A percentile compares a stretch with the other conserved stretches of the same genome.
These are phyloP conservation scores for Noctua comes DNA, from an alignment of 2,888 invertebrate genomes.

Conservation along the genomic window DNA sequence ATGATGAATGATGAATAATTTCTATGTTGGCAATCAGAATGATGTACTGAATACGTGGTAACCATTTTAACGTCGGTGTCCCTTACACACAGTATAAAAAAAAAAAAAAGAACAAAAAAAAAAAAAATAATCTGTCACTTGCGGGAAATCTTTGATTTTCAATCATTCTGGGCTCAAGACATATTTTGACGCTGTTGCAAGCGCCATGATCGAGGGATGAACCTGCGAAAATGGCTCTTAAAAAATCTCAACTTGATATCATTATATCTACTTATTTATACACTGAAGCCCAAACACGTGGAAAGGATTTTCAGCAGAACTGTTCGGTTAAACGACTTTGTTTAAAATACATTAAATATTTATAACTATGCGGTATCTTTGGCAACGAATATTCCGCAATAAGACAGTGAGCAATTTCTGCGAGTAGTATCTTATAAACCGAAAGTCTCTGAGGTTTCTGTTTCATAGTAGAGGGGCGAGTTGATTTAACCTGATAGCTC, in stretches of 20 bases:
- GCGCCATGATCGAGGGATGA: too few relatives aligned
- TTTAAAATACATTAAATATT: constrained; percentile 1
- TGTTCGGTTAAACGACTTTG: background rate
- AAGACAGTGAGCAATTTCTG: background rate
- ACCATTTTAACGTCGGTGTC: too few relatives aligned
- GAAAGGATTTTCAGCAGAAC: background rate
- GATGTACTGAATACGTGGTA: too few relatives aligned
- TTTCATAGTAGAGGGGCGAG: background rate
- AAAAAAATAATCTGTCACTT: too few relatives aligned
- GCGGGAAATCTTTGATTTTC: too few relatives aligned
- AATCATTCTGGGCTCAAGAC: too few relatives aligned
- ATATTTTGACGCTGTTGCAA: too few relatives aligned
- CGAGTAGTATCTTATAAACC: background rate
- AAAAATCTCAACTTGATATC: background rate
- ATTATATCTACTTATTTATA: background rate
- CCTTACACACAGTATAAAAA: too few relatives aligned
- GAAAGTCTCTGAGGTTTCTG: background rate
- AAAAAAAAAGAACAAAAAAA: too few relatives aligned
- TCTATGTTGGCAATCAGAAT: too few relatives aligned
- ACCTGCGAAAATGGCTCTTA: too few relatives aligned
- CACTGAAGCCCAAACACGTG: background rate
- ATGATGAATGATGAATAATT: background rate
- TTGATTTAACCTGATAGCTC: too few relatives aligned
- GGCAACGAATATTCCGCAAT: background rate
- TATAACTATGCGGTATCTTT: background rate